Percentiles rank a stretch among this genome's conserved stretches.
Evolutionary conservation across 1,140 invertebrate species (phyloP).

Genomic region (Pygmarrhopalites habei): DNA sequence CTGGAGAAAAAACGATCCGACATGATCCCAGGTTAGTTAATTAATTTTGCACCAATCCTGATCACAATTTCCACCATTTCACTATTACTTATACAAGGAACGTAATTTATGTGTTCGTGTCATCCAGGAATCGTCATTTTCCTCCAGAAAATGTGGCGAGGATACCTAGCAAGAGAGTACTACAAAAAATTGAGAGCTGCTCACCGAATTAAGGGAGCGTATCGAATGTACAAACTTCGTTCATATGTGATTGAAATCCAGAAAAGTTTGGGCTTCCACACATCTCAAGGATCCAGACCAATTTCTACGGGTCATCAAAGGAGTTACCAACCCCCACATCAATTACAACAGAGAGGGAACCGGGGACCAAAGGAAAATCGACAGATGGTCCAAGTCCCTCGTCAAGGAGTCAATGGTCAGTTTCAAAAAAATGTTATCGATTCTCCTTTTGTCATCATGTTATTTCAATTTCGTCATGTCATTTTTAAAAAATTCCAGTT

Average conservation of each 20-base stretch:
- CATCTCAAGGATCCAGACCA: too few relatives aligned
- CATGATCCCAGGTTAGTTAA: too few relatives aligned
- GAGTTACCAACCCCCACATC: too few relatives aligned
- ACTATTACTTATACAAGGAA: too few relatives aligned
- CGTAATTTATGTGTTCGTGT: too few relatives aligned
- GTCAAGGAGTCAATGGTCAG: conserved; percentile 33
- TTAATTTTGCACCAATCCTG: too few relatives aligned
- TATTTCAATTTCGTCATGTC: too few relatives aligned
- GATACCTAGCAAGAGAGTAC: conserved; percentile 64
- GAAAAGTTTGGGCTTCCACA: conserved; percentile 29
- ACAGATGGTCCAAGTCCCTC: conserved; percentile 23
- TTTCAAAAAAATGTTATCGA: too few relatives aligned
- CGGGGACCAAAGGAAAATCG: not conserved
- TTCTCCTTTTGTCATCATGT: too few relatives aligned
- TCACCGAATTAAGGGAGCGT: conserved; percentile 70
- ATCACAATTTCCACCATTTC: too few relatives aligned
- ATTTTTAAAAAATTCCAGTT: too few relatives aligned
- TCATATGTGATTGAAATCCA: conserved; percentile 64
- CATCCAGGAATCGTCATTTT: conserved; percentile 81
- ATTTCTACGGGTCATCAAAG: too few relatives aligned
- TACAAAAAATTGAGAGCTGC: conserved; percentile 82
- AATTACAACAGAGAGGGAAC: not conserved
- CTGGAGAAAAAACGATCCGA: conserved; percentile 58
- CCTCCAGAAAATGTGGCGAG: conserved; percentile 90
- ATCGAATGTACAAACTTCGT: conserved; percentile 73